A percentile compares a stretch with the other conserved stretches of the same genome.
Evolutionary conservation across 1,140 invertebrate genomes (phyloP).

Genomic region (Hycleus phaleratus): DNA sequence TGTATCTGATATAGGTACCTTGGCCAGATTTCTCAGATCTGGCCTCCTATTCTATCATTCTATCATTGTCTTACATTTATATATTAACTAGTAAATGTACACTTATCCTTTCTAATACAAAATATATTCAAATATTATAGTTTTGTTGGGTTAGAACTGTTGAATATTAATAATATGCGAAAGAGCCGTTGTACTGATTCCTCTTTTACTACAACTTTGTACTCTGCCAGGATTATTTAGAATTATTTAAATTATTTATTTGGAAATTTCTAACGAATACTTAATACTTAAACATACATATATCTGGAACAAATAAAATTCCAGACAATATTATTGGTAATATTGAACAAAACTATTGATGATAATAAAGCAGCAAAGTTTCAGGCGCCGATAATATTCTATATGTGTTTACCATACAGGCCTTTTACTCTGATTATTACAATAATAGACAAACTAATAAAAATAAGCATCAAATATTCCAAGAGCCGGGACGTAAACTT

Average conservation of each 20-base stretch:
- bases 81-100: neutral
- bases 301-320: too few species aligned
- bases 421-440: conserved; percentile 12
- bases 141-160: conserved; percentile 1
- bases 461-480: conserved; percentile 2
- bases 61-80: neutral
- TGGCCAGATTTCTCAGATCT: conserved; percentile 12
- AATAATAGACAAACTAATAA: conserved; percentile 2
- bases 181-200: conserved; percentile 7
- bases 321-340: too few species aligned
- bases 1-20: conserved; percentile 13
- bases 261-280: too few species aligned
- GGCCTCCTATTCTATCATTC: neutral
- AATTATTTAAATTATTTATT: too few species aligned
- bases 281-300: too few species aligned
- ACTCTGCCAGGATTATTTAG: neutral
- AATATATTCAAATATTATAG: conserved; percentile 6
- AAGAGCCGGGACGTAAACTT: too few species aligned
- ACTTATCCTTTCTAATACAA: neutral
- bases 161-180: conserved; percentile 11
- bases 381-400: neutral
- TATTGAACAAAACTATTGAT: too few species aligned
- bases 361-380: too few species aligned
- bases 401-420: neutral
- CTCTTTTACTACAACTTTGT: neutral